These are phyloP conservation scores for Xanthorhoe designata DNA, from an alignment of 2,888 invertebrate species.

Conservation along the genomic window DNA sequence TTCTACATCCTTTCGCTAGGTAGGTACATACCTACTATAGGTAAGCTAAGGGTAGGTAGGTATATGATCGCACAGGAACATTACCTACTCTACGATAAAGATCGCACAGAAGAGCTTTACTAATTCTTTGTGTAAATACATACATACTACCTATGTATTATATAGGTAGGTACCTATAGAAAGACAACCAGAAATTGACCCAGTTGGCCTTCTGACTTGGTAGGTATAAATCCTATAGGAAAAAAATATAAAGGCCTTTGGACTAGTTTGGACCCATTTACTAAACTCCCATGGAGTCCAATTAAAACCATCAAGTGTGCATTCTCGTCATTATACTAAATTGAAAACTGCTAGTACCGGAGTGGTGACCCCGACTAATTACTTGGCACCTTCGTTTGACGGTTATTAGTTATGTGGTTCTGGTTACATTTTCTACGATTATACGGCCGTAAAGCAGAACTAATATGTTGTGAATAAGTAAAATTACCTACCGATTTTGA, in stretches of 20 bases:
- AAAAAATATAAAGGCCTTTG: neutral
- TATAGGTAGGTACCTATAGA: too few species aligned
- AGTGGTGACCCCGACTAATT: slow-evolving; percentile 19
- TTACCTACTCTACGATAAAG: too few species aligned
- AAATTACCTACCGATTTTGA: neutral
- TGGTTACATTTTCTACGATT: neutral
- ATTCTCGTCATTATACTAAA: slow-evolving; percentile 17
- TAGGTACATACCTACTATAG: too few species aligned
- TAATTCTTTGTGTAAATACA: too few species aligned
- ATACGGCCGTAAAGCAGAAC: neutral
- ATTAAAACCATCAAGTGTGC: neutral
- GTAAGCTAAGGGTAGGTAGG: too few species aligned
- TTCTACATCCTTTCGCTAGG: neutral
- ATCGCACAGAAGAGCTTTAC: too few species aligned
- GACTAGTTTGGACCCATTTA: neutral
- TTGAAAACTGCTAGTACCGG: slow-evolving; percentile 19
- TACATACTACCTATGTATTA: too few species aligned
- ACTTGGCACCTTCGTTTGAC: slow-evolving; percentile 17
- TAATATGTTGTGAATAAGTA: neutral
- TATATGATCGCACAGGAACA: too few species aligned
- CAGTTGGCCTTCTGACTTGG: too few species aligned
- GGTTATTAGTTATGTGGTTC: slow-evolving; percentile 13
- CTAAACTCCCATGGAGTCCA: neutral
- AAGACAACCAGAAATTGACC: too few species aligned
- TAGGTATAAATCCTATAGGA: neutral